A percentile compares a stretch with the other conserved stretches of the same genome.
phyloP scores from a whole-genome alignment of 2,113 vertebrate genomes.

The Nannobrachium achirus region DNA sequence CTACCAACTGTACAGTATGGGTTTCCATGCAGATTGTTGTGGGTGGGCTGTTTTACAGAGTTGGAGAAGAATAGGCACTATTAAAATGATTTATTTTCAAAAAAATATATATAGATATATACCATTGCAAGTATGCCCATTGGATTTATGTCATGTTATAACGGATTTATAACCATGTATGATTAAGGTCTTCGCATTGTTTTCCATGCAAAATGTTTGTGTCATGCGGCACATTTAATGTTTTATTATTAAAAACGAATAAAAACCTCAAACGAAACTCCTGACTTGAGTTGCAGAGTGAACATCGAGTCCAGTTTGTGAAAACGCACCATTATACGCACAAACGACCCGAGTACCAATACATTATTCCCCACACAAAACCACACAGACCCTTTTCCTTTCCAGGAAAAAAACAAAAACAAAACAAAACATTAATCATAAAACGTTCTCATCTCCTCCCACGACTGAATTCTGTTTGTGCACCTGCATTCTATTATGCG shows the following conservation, averaged over 20 bases:
- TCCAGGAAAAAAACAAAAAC: no score
- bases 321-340: conserved; percentile 15
- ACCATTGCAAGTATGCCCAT: conserved; percentile 77
- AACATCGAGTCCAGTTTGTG: conserved; percentile 38
- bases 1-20: conserved; percentile 37
- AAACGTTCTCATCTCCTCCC: conserved; percentile 43
- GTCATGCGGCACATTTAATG: conserved; percentile 75
- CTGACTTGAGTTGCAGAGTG: conserved; percentile 40
- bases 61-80: conserved; percentile 59
- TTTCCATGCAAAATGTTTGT: conserved; percentile 80
- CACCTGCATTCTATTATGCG: conserved; percentile 53
- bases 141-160: conserved; percentile 77
- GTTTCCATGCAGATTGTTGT: conserved; percentile 38
- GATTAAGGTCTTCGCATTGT: conserved; percentile 75
- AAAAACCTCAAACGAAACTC: conserved; percentile 68
- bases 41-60: conserved; percentile 40
- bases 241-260: conserved; percentile 77
- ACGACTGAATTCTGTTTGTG: conserved; percentile 54
- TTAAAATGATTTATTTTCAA: conserved; percentile 72
- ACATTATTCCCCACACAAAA: conserved; percentile 5
- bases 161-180: conserved; percentile 78
- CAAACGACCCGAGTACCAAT: conserved; percentile 4
- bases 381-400: conserved; percentile 3
- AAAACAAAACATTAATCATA: conserved; percentile 35
- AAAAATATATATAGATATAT: conserved; percentile 57